A percentile compares a stretch with the other conserved stretches of the same genome.
These are phyloP conservation scores for Conomelus anceps DNA, from an alignment of 2,888 invertebrate species.

Conservation along the genomic window DNA sequence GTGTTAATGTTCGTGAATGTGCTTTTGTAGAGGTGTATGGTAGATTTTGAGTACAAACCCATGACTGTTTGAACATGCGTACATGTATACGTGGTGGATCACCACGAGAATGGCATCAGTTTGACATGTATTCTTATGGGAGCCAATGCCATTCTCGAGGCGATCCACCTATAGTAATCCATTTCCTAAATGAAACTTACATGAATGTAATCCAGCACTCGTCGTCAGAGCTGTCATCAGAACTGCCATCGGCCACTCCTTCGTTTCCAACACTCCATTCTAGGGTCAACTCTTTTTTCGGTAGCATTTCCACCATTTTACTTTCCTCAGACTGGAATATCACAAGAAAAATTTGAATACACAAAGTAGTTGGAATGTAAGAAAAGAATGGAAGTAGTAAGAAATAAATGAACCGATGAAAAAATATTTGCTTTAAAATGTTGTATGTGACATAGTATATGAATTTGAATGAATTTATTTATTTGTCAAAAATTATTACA, in stretches of 20 bases:
- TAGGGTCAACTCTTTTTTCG: constrained; percentile 29
- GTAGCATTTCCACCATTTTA: constrained; percentile 26
- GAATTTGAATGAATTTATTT: too few relatives aligned
- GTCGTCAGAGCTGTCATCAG: constrained; percentile 37
- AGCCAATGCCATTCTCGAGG: too few relatives aligned
- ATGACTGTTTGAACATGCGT: too few relatives aligned
- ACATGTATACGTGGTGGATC: too few relatives aligned
- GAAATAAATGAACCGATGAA: too few relatives aligned
- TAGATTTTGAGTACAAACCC: too few relatives aligned
- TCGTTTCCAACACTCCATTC: constrained; percentile 30
- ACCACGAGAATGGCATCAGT: too few relatives aligned
- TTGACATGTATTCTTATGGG: too few relatives aligned
- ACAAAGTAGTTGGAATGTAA: not conserved
- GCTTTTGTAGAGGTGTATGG: too few relatives aligned
- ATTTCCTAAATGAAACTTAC: constrained; percentile 30
- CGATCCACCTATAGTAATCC: too few relatives aligned
- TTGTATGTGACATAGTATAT: not conserved
- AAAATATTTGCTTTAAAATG: not conserved
- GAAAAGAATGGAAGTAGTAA: not conserved
- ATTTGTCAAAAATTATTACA: too few relatives aligned
- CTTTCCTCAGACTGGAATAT: not conserved
- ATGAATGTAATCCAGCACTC: constrained; percentile 35
- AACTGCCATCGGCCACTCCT: constrained; percentile 37
- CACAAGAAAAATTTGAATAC: not conserved
- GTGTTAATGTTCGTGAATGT: too few relatives aligned